Base-by-base conservation (phyloP, 1,140 invertebrate genomes). In the Tetramorium parvispinum region DNA sequence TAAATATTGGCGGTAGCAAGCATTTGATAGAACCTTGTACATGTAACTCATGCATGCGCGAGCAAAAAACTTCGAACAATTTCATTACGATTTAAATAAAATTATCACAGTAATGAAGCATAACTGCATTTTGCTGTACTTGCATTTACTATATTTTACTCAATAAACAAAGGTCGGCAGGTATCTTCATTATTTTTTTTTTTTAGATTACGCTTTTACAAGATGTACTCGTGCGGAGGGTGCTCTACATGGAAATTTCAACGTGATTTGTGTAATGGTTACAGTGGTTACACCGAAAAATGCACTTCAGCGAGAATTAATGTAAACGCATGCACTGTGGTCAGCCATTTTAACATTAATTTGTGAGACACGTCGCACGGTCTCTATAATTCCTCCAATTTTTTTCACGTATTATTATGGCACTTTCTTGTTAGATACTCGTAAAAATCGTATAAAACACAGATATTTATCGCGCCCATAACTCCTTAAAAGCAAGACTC, bases 271-370 rank as follows among this genome's bases (percentile, higher is more conserved):
- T 57, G 37, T 43, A 73, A 71, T 63, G 76, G 27, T 65, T 27
- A 37, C 21, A 8, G 40, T 40, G 66, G 37, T 73, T 82, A 57
- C 18, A 59, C 46, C 7, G 27, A 40, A 40, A 59, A 82, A 73
- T 46, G 40, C 57, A 24, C 16, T 51, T 82, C 53, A 59, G 66
- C 53, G 66, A 82, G 71, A 78, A 65, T 78, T 78, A 70, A 81
- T 81, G 78, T 81, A 81, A 81, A 73, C 79, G 40, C 27, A n/a
- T 24, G 16, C 10, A 18, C 51, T 24, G 37, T 32, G 40, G 51
- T 73, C 79, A 32, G 37, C 53, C 24, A 24, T 82, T 82, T 82
- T 82, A 82, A 57, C 51, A 49, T 57, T 57, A 55, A 0, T 73
- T 73, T 82, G 53, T 13, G 66, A 27, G 7, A 55, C 63, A 27